Evolutionary conservation across 1,140 invertebrate species (phyloP).

Genomic region (Magallana gigas): DNA sequence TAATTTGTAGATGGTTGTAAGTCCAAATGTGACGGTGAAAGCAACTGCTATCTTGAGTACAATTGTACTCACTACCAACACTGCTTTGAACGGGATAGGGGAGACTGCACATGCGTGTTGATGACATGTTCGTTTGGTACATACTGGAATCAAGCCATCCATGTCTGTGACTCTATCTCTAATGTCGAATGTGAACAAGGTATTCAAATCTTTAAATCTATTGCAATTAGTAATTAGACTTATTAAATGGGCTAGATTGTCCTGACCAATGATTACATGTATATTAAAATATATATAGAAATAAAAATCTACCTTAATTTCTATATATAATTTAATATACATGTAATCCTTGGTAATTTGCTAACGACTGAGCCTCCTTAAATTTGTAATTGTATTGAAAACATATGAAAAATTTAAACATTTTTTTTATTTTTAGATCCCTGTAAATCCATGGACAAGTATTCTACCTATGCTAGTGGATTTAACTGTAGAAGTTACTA

Average conservation of each 20-base stretch:
- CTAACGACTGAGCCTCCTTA: too few relatives aligned
- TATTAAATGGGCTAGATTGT: too few relatives aligned
- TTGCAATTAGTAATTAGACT: too few relatives aligned
- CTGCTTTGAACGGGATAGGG: not conserved
- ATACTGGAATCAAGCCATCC: not conserved
- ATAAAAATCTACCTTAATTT: too few relatives aligned
- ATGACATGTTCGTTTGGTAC: not conserved
- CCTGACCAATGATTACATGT: too few relatives aligned
- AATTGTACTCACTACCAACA: slow-evolving; percentile 19
- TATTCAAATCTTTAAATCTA: not conserved
- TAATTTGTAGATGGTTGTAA: not conserved
- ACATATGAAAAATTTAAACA: not conserved
- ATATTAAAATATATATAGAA: too few relatives aligned
- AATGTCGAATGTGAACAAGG: slow-evolving; percentile 1
- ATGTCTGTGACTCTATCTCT: not conserved
- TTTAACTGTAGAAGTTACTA: slow-evolving; percentile 16
- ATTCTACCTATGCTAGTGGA: not conserved
- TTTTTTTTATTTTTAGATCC: not conserved
- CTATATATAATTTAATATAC: too few relatives aligned
- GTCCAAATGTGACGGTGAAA: slow-evolving; percentile 6
- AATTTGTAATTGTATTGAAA: too few relatives aligned
- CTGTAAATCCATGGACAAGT: not conserved
- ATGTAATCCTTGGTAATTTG: too few relatives aligned
- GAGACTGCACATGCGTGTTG: not conserved
- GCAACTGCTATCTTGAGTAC: not conserved